Base-by-base conservation (phyloP, 2,797 vertebrate species). In the Anniella stebbinsi region DNA sequence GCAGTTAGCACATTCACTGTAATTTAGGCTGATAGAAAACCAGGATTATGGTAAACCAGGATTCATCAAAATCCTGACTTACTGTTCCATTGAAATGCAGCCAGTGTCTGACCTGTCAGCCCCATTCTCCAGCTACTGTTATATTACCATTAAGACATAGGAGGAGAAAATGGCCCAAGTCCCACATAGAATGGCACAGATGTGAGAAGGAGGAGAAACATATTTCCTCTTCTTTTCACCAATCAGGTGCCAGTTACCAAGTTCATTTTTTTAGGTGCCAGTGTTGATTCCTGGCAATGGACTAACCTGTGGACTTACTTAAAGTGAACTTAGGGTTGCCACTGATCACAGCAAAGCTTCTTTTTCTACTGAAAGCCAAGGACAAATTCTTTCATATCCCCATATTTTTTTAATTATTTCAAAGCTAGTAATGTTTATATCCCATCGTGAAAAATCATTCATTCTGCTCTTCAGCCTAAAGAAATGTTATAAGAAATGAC, bases 391-490 rank as follows among this genome's bases (percentile, higher is more conserved):
- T 67, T 38, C 7, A 48, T 38, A 38, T 84, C 2, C 8, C 38
- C 13, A 7, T n/a, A 11, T 77, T 67, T 36, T 82, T 60, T 41
- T 66, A 75, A 75, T 75, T 38, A 83, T 88, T 75, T 88, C 30
- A 48, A 45, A 66, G 41, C 38, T 28, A 28, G 41, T 48, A 36
- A 63, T 45, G 6, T 88, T 69, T 48, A 17, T 75, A 1, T 87
- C 90, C 81, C 10, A 1, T 21, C n/a, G 48, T 78, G 45, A 91
- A 87, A 67, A 87, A 1, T 4, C 83, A 84, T 91, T 88, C 1
- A 88, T 87, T 36, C 83, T 91, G 82, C 73, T 78, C 30, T 57
- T 80, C 12, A 36, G 33, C 90, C 89, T 93, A 81, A 94, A 92
- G 84, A 87, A 92, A 90, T 0, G 8, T 76, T 78, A 86, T 72